Evolutionary conservation across 2,888 invertebrate genomes (phyloP).

Genomic region (Temnothorax ravouxi): DNA sequence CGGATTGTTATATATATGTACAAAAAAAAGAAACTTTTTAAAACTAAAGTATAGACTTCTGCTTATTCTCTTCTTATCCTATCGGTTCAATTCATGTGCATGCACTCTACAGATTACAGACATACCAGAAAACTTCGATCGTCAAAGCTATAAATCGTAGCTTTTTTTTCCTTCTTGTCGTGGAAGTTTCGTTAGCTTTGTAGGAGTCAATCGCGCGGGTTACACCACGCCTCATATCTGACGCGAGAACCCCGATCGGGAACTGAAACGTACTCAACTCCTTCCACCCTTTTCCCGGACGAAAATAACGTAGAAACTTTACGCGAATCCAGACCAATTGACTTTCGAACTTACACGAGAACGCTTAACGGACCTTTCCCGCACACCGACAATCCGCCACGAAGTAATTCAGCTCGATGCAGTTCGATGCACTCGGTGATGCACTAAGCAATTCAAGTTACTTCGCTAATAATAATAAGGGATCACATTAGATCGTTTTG

Average conservation of each 20-base stretch:
- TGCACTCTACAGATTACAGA: constrained; percentile 25
- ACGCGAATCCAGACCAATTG: constrained; percentile 60
- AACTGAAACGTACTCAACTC: constrained; percentile 46
- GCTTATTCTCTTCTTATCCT: constrained; percentile 25
- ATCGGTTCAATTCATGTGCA: constrained; percentile 25
- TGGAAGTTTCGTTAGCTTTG: constrained; percentile 42
- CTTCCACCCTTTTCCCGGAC: constrained; percentile 31
- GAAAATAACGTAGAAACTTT: constrained; percentile 58
- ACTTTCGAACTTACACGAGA: constrained; percentile 63
- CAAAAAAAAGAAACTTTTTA: neutral
- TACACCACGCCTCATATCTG: constrained; percentile 34
- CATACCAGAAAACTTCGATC: constrained; percentile 23
- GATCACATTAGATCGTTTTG: constrained; percentile 2
- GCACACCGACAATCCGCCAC: constrained; percentile 34
- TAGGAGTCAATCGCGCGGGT: constrained; percentile 40
- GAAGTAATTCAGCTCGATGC: constrained; percentile 38
- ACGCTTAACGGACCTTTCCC: constrained; percentile 61
- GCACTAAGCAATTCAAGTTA: constrained; percentile 27
- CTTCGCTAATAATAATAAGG: neutral
- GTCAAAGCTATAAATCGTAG: constrained; percentile 32
- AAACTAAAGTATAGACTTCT: neutral
- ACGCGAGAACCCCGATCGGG: constrained; percentile 42
- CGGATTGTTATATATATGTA: neutral
- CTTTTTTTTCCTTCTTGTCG: neutral
- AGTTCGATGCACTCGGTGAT: constrained; percentile 30